Base-by-base conservation (phyloP, 2,797 vertebrate genomes). In the Coilia nasus region DNA sequence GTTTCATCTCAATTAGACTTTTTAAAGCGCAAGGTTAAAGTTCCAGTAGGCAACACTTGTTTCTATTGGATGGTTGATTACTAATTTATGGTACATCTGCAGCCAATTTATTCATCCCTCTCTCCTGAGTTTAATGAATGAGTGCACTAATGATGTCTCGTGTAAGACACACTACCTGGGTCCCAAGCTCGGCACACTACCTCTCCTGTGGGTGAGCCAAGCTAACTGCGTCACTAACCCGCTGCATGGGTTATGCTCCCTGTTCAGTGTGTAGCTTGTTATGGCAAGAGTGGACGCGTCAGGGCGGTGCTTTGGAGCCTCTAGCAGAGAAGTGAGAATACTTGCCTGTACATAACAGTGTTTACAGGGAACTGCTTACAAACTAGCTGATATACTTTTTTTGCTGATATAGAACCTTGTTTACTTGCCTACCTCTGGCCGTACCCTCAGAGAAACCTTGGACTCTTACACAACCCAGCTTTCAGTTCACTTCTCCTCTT, bases 11-110 rank as follows among this genome's bases (percentile, higher is more conserved):
- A 75, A 75, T 75, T 75, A 75, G 67, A 41, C 28, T 35, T 47
- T 75, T 75, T 75, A 75, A 75, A 75, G 67, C 67, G 31, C 67
- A 75, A 75, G 67, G 67, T 75, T 75, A 75, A 75, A 75, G 67
- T 75, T 75, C 67, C 67, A 75, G 67, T 28, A 15, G 67, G 67
- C 31, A 28, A 75, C 67, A 75, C 67, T 75, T 75, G 67, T 75
- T 75, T 28, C 67, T 75, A 28, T 41, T 75, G 67, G 67, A 75
- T 75, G 67, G 67, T 75, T 75, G 67, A 75, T 75, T 41, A 75
- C 67, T 75, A 75, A 75, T 75, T 75, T 75, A 75, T 75, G 67
- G 31, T 41, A 75, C 67, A 75, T 75, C 67, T 75, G 67, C 67
- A 75, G 67, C 67, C 67, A 75, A 75, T 75, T 75, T 75, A 75